Base-by-base conservation (phyloP, 1,140 invertebrate genomes). In the Brachionus angularis region DNA sequence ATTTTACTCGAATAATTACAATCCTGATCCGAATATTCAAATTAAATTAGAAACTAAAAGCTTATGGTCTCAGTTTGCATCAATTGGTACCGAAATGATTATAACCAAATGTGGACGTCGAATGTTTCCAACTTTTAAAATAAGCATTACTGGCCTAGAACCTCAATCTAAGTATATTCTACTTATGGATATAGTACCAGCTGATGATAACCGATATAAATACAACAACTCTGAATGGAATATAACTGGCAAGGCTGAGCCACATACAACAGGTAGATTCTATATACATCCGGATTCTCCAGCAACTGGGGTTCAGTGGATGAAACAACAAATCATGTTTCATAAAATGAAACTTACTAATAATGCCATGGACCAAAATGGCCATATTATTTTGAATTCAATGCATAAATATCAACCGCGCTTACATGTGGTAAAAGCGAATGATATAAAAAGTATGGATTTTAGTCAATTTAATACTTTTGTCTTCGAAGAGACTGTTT, bases 341-440 rank as follows among this genome's bases (percentile, higher is more conserved):
- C 53, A 72, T 27, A 72, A 72, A 52, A 39, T 72, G 36, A 72
- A 72, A 23, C 23, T 72, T 7, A 72, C 71, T 8, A 72, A 72
- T 42, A 72, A 72, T 29, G 33, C 71, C 1, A 61, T 72, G 44
- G 42, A 61, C 29, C 53, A 47, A 29, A 36, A 47, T 33, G 53
- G 53, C 31, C 71, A 72, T 46, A 95, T 92, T 80, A 95, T 96
- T 83, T 85, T 97, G 75, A 97, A 96, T 83, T 98, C 96, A 75
- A 99, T 99, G 96, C 96, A 98, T 88, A 98, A 98, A 84, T 99
- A 98, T 85, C 95, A 98, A 85, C 96, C 96, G 72, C 87, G 96
- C 82, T 95, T 98, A 86, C 96, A 99, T 84, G 87, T 99, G 79
- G 94, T 98, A 74, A 84, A 94, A 77, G 47, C 70, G 46, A 29